Percentiles rank a stretch among this genome's conserved stretches.
Evolutionary conservation across 2,113 vertebrate species (phyloP).

Genomic region (Chionis minor): DNA sequence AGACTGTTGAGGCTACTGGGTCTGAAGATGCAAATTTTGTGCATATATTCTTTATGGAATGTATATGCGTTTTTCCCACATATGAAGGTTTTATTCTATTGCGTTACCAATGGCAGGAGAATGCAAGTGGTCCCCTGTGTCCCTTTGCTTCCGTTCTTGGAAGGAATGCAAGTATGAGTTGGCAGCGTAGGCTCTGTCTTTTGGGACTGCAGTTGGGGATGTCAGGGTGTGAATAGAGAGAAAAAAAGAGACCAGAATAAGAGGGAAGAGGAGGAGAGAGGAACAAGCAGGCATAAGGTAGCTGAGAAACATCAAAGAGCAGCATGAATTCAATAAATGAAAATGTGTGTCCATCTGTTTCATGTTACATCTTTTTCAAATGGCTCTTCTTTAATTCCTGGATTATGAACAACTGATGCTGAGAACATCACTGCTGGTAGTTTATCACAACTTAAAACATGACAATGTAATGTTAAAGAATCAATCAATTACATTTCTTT

Average conservation of each 20-base stretch:
- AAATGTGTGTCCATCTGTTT: conserved; percentile 4
- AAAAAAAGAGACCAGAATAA: neutral
- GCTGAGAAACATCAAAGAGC: neutral
- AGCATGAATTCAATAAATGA: neutral
- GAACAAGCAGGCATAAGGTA: neutral
- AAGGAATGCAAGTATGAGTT: neutral
- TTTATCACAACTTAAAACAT: neutral
- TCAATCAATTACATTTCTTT: neutral
- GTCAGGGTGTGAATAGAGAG: neutral
- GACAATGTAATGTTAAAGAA: neutral
- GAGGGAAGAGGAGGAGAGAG: neutral
- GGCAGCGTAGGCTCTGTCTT: neutral
- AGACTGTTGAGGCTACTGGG: neutral
- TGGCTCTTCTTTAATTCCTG: neutral
- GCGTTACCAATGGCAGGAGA: neutral
- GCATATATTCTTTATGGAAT: neutral
- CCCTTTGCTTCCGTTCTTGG: neutral
- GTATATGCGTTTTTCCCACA: neutral
- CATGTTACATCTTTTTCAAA: neutral
- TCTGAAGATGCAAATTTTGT: neutral
- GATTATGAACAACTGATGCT: neutral
- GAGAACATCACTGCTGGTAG: neutral
- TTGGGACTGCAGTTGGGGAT: neutral
- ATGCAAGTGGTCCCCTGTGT: neutral
- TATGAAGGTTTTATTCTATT: neutral